A percentile compares a stretch with the other conserved stretches of the same genome.
These are phyloP conservation scores for Clavelina lepadiformis DNA, from an alignment of 23 tunicate genomes.

Conservation along the genomic window DNA sequence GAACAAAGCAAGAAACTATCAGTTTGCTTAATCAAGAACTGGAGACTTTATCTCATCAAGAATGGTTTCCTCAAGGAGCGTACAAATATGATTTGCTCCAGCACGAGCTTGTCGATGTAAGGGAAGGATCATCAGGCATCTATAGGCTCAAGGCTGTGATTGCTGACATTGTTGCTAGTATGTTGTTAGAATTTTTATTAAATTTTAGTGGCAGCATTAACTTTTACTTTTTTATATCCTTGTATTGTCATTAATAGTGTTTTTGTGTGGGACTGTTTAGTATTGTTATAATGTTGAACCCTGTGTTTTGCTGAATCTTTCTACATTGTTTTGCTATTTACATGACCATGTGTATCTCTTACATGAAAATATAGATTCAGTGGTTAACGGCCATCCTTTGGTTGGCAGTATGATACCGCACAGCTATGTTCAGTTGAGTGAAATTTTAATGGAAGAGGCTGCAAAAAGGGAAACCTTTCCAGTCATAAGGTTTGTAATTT, in stretches of 20 bases:
- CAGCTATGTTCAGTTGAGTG: conserved; percentile 33
- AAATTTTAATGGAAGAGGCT: conserved; percentile 28
- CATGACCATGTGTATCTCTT: background rate
- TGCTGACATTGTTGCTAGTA: conserved; percentile 13
- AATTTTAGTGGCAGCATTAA: background rate
- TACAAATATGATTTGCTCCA: background rate
- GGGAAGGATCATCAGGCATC: conserved; percentile 23
- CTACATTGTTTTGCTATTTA: background rate
- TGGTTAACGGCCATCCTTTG: conserved; percentile 21
- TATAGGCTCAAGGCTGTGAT: conserved; percentile 6
- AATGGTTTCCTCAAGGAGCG: conserved; percentile 41
- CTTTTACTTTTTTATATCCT: background rate
- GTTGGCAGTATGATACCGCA: conserved; percentile 58
- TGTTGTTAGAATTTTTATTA: background rate
- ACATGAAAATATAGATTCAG: conserved; percentile 13
- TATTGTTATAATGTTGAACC: background rate
- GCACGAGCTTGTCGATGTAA: conserved; percentile 32
- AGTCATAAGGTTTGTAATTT: conserved; percentile 46
- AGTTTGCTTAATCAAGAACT: conserved; percentile 19
- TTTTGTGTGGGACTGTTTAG: background rate
- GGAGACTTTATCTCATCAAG: conserved; percentile 3
- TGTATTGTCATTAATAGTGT: background rate
- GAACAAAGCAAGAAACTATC: background rate
- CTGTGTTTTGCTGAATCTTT: background rate
- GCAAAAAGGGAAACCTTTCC: conserved; percentile 27